A percentile compares a stretch with the other conserved stretches of the same genome.
phyloP scores from a whole-genome alignment of 2,113 vertebrate genomes.

The Eonycteris spelaea region DNA sequence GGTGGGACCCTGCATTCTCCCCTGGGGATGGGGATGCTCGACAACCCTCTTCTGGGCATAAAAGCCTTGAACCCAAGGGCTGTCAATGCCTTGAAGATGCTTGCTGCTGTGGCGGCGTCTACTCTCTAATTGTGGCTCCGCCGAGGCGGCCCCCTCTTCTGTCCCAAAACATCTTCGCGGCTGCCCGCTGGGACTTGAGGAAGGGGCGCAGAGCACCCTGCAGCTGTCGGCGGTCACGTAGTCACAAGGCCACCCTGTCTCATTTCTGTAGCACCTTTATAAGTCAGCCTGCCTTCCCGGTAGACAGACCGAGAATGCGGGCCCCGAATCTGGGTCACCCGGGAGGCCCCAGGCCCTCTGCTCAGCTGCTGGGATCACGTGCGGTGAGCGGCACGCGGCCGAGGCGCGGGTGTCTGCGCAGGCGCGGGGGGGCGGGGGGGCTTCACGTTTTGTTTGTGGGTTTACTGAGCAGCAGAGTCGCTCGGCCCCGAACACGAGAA shows the following conservation, averaged over 20 bases:
- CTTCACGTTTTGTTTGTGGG: background rate
- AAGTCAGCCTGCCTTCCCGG: background rate
- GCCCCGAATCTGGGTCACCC: background rate
- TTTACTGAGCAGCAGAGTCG: background rate
- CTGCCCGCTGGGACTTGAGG: accelerated
- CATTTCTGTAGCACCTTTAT: background rate
- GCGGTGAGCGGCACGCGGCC: accelerated
- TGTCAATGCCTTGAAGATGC: accelerated
- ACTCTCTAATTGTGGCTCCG: accelerated
- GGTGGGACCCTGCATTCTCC: accelerated
- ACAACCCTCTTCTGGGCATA: background rate
- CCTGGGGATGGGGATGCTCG: accelerated
- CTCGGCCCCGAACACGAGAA: accelerated
- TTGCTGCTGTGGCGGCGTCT: accelerated
- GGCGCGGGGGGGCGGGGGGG: accelerated
- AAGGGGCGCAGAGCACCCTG: background rate
- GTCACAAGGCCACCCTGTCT: accelerated
- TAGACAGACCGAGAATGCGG: background rate
- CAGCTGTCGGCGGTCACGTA: accelerated
- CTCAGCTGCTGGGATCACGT: background rate
- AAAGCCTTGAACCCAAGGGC: background rate
- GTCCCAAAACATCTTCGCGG: accelerated
- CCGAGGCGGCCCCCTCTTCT: background rate
- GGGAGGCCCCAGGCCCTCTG: background rate
- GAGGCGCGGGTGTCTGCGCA: accelerated